Evolutionary conservation across 2,113 vertebrate species (phyloP).

Genomic region (Calypte anna): DNA sequence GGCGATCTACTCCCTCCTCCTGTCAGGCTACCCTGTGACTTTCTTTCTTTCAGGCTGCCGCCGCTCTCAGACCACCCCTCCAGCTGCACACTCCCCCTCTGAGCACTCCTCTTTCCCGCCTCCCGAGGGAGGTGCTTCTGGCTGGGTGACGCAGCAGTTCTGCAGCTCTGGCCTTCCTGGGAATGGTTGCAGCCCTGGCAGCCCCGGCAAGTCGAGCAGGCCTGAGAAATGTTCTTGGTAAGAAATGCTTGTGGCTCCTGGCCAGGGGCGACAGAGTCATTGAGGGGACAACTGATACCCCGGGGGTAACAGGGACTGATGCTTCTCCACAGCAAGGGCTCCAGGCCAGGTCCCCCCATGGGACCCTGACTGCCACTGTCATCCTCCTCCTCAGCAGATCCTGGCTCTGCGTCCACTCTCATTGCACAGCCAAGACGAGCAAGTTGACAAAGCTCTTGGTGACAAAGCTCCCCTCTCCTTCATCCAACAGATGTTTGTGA

Average conservation of each 20-base stretch:
- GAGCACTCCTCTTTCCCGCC: not conserved
- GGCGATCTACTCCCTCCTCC: not conserved
- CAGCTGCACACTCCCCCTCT: not conserved
- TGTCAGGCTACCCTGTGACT: not conserved
- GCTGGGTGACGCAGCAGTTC: accelerated
- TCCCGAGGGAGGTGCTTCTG: not conserved
- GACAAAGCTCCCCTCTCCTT: too few species aligned
- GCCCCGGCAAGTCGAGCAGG: accelerated
- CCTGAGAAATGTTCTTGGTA: not conserved
- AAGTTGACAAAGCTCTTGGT: not conserved
- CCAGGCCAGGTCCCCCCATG: not conserved
- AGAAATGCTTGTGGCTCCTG: not conserved
- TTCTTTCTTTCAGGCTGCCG: not conserved
- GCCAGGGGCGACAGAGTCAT: accelerated
- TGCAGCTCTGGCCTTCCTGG: not conserved
- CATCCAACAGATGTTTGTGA: too few species aligned
- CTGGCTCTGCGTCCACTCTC: too few species aligned
- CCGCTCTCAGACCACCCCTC: not conserved
- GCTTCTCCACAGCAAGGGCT: not conserved
- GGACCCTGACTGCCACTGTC: too few species aligned
- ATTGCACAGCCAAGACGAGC: not conserved
- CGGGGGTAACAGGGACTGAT: accelerated
- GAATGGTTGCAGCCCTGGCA: accelerated
- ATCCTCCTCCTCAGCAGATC: too few species aligned
- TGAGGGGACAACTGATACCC: accelerated